phyloP scores from a whole-genome alignment of 2,888 invertebrate genomes.

The Stegophylla sp. region DNA sequence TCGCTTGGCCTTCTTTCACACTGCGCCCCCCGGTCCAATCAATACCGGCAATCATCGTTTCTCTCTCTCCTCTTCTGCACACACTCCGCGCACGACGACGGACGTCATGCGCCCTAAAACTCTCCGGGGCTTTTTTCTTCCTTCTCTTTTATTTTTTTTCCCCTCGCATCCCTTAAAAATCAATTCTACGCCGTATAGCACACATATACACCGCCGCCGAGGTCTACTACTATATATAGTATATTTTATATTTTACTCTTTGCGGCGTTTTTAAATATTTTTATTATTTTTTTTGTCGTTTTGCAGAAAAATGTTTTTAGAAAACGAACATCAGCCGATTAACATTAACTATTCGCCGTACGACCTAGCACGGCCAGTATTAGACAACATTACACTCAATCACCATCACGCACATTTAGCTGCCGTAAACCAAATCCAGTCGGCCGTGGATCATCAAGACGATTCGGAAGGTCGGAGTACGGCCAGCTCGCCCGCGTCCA shows the following conservation, averaged over 20 bases:
- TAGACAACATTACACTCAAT: slow-evolving; percentile 25
- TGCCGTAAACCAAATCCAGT: background rate
- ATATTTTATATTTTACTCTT: background rate
- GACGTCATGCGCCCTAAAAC: slow-evolving; percentile 55
- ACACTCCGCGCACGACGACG: slow-evolving; percentile 3
- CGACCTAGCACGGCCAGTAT: slow-evolving; percentile 25
- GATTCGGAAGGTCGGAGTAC: slow-evolving; percentile 51
- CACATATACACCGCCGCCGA: too few relatives aligned
- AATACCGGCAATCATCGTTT: slow-evolving; percentile 58
- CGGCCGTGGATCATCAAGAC: slow-evolving; percentile 26
- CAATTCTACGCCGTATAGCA: slow-evolving; percentile 28
- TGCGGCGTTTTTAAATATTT: background rate
- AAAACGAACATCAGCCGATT: slow-evolving; percentile 52
- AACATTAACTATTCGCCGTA: slow-evolving; percentile 33
- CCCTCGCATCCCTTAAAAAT: slow-evolving; percentile 46
- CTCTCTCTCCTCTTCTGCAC: slow-evolving; percentile 29
- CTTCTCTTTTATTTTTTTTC: slow-evolving; percentile 12
- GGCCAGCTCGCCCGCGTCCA: slow-evolving; percentile 49
- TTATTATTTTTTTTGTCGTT: slow-evolving; percentile 14
- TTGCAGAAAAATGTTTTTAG: slow-evolving; percentile 54
- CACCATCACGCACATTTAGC: slow-evolving; percentile 16
- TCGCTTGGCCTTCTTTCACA: slow-evolving; percentile 58
- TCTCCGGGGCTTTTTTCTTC: slow-evolving; percentile 19
- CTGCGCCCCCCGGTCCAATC: slow-evolving; percentile 57
- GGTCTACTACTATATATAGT: background rate